Base-by-base conservation (phyloP, 2,797 vertebrate genomes). In the Ispidina lecontei region DNA sequence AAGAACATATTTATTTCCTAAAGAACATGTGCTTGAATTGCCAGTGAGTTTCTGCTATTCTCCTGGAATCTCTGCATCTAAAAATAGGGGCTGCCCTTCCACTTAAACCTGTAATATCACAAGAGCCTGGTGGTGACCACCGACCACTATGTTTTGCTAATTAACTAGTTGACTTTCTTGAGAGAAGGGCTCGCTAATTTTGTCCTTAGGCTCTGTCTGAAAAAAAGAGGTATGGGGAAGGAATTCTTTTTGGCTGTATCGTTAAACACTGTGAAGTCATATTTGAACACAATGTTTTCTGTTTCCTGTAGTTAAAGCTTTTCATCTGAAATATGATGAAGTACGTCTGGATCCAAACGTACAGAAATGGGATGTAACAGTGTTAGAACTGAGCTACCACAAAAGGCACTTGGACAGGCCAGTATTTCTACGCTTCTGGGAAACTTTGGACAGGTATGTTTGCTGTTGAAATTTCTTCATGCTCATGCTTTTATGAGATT, bases 311-410 rank as follows among this genome's bases (percentile, higher is more conserved):
- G 99, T 99, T 97, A 99, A 99, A 98, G 99, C 99, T 86, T 99
- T 99, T 97, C 99, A 99, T 96, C 97, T 99, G 93, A 99, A 99
- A 72, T 99, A 99, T 3, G 99, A 99, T 29, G 99, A 99, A 96
- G 99, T 98, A 51, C 99, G 99, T 90, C 98, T 98, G 29, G 99
- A 99, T 97, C 98, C 98, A 78, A 99, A 99, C 18, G 99, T 99
- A 80, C 99, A 99, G 97, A 99, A 99, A 87, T 99, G 99, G 99
- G 99, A 99, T 56, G 99, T 99, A 23, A 99, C 99, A 28, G 98
- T 99, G 81, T 97, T 99, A 98, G 99, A 99, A 94, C 97, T 99
- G 73, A 99, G 99, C 97, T 99, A 99, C 95, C 99, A 99, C 97
- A 98, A 99, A 94, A 98, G 99, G 51, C 99, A 99, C 91, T 97